Conservation (phyloP, 2,113 vertebrate genomes). For the Dipodomys ordii region DNA sequence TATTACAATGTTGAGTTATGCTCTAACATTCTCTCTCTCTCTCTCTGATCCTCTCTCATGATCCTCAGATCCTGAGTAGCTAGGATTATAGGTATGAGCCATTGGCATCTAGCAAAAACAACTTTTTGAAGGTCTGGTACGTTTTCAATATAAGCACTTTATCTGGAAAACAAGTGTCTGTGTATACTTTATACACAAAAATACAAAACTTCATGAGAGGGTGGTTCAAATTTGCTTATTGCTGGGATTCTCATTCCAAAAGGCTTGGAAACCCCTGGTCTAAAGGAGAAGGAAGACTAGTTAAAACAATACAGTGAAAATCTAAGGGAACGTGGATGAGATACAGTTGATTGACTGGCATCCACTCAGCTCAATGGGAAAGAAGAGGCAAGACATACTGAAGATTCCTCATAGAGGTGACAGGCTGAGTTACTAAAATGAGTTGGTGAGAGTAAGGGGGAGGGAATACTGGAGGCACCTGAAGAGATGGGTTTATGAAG, state of each 20-base stretch:
- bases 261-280: background rate
- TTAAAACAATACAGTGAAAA: background rate
- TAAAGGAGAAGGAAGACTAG: conserved; percentile 4
- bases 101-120: too few species aligned
- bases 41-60: too few species aligned
- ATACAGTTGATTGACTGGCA: background rate
- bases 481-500: background rate
- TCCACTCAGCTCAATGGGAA: background rate
- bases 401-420: conserved; percentile 16
- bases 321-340: background rate
- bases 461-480: background rate
- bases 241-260: conserved; percentile 36
- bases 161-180: background rate
- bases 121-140: too few species aligned
- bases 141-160: too few species aligned
- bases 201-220: conserved; percentile 13
- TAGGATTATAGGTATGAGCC: too few species aligned
- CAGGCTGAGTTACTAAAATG: background rate
- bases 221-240: conserved; percentile 15
- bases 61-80: too few species aligned
- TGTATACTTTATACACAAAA: conserved; percentile 57
- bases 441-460: background rate
- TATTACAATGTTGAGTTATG: background rate
- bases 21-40: too few species aligned
- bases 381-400: background rate